Conservation (phyloP, 2,113 vertebrate species). For the Telmatochromis sp. region DNA sequence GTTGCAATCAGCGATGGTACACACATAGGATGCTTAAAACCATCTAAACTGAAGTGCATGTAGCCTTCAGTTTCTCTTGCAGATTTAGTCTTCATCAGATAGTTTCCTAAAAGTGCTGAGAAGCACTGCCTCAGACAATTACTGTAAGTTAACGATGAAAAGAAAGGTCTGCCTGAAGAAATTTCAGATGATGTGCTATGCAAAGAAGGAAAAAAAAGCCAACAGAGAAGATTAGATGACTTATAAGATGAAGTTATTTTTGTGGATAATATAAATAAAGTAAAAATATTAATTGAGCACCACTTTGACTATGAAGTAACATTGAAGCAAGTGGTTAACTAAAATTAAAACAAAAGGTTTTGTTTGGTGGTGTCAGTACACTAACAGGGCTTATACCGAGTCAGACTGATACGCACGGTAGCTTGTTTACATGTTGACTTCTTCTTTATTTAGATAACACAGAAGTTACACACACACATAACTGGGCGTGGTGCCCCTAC, state of each 20-base stretch:
- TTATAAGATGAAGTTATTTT: background rate
- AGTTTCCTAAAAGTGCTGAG: slow-evolving; percentile 43
- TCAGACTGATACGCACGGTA: background rate
- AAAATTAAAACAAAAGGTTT: background rate
- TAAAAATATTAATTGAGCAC: background rate
- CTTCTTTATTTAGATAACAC: background rate
- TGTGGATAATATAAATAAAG: background rate
- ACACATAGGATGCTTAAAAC: slow-evolving; percentile 2
- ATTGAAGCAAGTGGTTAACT: background rate
- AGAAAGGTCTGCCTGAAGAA: slow-evolving; percentile 19
- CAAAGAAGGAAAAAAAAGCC: background rate
- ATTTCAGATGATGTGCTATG: background rate
- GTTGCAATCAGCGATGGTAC: slow-evolving; percentile 14
- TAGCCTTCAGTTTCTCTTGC: slow-evolving; percentile 4
- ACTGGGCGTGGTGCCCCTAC: too few species aligned
- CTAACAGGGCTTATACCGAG: background rate
- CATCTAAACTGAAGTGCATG: background rate
- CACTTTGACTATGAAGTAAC: background rate
- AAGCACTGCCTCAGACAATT: slow-evolving; percentile 29
- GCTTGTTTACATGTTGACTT: background rate
- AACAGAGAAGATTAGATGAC: background rate
- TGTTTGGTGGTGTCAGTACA: background rate
- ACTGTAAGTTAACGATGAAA: slow-evolving; percentile 31
- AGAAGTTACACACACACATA: too few species aligned
- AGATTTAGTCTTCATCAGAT: slow-evolving; percentile 15